Base-by-base conservation (phyloP, 2,113 vertebrate genomes). In the Dermatemys mawii region DNA sequence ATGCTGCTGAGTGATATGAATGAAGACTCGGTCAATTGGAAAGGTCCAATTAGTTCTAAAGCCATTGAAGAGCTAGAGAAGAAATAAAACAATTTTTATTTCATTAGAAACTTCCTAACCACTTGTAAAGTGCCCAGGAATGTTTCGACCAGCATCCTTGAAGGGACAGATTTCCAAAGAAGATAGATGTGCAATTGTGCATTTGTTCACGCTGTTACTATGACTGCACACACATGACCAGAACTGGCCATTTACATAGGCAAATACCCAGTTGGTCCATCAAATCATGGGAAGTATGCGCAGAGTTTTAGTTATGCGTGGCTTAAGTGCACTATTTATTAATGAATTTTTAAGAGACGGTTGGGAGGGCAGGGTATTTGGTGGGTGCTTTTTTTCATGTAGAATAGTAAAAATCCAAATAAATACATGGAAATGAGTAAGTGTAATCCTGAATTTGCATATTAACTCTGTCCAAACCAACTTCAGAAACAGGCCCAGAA, bases 291-390 rank as follows among this genome's bases (percentile, higher is more conserved):
- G 73, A 75, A 44, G 12, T 44, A 44, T 75, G 73, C 50, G 55
- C 41, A 79, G 76, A 21, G 50, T 41, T 6, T 89, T 41, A 44
- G 9, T 35, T 35, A n/a, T 51, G 63, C 70, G 46, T 81, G 49
- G 46, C 67, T 75, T 51, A 0, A 0, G 32, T 48, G 54, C 35
- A 2, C 24, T 4, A 12, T 53, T 9, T 19, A 44, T 73, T 55
- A 29, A 46, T 38, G 73, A 35, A 44, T 4, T 82, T 93, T 8
- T 49, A 7, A 51, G 78, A 76, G 76, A 27, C 32, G 76, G 19
- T 21, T 14, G 16, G 17, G 67, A 32, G 22, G 16, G 8, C 3
- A 1, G 9, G 1, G 46, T 6, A 6, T 44, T 75, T 44, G 73
- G 51, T 4, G 1, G 1, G 5, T 29, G 9, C 26, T 80, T 32